phyloP scores from a whole-genome alignment of 37 sponge, comb jelly and placozoan species.

The Ianthella basta region DNA sequence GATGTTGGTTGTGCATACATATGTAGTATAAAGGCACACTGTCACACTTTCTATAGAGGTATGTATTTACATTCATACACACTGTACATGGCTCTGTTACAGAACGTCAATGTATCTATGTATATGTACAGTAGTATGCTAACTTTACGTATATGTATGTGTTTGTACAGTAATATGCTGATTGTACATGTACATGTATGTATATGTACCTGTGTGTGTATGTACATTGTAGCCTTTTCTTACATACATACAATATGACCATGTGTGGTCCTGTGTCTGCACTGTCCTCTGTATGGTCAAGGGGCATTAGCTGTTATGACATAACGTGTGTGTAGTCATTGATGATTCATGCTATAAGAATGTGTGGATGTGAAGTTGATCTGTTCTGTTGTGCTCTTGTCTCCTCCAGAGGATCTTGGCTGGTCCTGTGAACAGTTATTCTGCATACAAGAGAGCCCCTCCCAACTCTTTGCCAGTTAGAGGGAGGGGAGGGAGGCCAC shows the following conservation, averaged over 20 bases:
- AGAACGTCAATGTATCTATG: too few relatives aligned
- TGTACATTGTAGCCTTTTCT: too few relatives aligned
- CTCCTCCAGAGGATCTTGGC: not conserved
- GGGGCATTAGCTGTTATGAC: too few relatives aligned
- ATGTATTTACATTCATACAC: not conserved
- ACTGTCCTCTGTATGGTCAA: too few relatives aligned
- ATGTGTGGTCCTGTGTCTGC: too few relatives aligned
- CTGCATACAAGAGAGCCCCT: constrained; percentile 20
- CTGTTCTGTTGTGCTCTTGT: not conserved
- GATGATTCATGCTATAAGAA: too few relatives aligned
- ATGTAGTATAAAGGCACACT: not conserved
- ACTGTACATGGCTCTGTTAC: too few relatives aligned
- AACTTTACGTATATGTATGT: not conserved
- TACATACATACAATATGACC: too few relatives aligned
- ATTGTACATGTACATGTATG: not conserved
- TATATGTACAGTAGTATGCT: too few relatives aligned
- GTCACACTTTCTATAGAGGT: not conserved
- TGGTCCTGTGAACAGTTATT: constrained; percentile 23
- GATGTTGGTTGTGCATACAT: too few relatives aligned
- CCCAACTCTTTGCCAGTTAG: not conserved
- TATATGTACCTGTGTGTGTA: not conserved
- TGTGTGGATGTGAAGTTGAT: too few relatives aligned
- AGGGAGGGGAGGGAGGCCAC: constrained; percentile 19
- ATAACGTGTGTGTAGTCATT: too few relatives aligned
- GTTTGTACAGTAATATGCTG: not conserved